phyloP scores from a whole-genome alignment of 2,113 vertebrate species.

The Tringa solitaria region DNA sequence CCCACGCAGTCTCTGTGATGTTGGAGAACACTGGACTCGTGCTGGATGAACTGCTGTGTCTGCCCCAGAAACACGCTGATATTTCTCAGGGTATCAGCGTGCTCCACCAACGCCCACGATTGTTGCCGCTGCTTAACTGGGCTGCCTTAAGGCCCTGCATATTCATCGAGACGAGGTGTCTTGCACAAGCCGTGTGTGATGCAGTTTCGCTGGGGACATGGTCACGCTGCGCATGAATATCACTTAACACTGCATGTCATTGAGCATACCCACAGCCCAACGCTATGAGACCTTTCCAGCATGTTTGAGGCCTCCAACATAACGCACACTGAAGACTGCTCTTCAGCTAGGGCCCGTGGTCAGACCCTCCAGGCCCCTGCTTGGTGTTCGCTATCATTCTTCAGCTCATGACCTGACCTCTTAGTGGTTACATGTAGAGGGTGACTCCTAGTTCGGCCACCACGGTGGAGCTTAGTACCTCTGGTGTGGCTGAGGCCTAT shows the following conservation, averaged over 20 bases:
- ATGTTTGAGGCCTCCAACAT: neutral
- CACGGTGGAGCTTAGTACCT: neutral
- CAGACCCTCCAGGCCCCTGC: neutral
- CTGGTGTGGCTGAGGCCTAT: neutral
- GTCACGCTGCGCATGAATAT: neutral
- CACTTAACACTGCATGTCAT: neutral
- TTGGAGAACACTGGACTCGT: rapidly evolving
- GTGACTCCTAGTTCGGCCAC: neutral
- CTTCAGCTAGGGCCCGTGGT: neutral
- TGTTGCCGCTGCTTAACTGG: neutral
- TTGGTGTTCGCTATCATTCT: neutral
- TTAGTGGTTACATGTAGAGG: neutral
- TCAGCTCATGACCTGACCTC: neutral
- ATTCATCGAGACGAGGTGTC: neutral
- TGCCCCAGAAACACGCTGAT: neutral
- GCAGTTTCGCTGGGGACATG: neutral
- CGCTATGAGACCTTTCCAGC: neutral
- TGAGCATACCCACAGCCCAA: rapidly evolving
- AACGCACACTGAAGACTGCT: neutral
- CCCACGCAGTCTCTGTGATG: too few species aligned
- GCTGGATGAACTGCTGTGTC: neutral
- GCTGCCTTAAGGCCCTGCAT: neutral
- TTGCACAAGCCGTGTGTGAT: neutral
- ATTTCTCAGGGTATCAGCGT: neutral
- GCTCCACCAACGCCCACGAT: neutral